Percentiles rank a stretch among this genome's conserved stretches.
These are phyloP conservation scores for Intellagama lesueurii DNA, from an alignment of 2,797 vertebrate species.

Conservation along the genomic window DNA sequence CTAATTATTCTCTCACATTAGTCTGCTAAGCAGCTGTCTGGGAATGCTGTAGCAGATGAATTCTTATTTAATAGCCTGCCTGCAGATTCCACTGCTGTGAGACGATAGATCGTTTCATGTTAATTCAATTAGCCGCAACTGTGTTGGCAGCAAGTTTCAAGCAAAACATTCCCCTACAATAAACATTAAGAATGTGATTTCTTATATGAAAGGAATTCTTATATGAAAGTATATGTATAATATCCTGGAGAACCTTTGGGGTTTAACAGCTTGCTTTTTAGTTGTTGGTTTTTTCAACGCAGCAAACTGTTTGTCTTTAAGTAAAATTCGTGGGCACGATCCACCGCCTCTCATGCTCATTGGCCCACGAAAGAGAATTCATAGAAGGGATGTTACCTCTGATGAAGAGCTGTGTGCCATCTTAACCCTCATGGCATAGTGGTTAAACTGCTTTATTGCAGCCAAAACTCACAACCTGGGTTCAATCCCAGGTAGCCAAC, in stretches of 20 bases:
- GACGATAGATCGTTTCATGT: neutral
- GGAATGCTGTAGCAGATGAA: neutral
- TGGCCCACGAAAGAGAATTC: too few species aligned
- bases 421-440: neutral
- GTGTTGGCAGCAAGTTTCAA: neutral
- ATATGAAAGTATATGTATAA: neutral
- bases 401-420: neutral
- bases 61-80: slow-evolving; percentile 30
- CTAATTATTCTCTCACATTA: slow-evolving; percentile 12
- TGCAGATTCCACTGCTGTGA: slow-evolving; percentile 12
- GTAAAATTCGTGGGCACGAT: too few species aligned
- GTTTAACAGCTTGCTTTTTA: neutral
- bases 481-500: too few species aligned
- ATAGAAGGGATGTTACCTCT: too few species aligned
- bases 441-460: too few species aligned
- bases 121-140: neutral
- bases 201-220: too few species aligned
- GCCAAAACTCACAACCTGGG: too few species aligned
- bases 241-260: neutral
- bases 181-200: too few species aligned
- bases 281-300: too few species aligned
- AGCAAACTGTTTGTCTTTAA: neutral
- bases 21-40: neutral
- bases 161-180: neutral
- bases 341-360: too few species aligned